Conservation (phyloP, 2,797 vertebrate species). For the Characodon lateralis region DNA sequence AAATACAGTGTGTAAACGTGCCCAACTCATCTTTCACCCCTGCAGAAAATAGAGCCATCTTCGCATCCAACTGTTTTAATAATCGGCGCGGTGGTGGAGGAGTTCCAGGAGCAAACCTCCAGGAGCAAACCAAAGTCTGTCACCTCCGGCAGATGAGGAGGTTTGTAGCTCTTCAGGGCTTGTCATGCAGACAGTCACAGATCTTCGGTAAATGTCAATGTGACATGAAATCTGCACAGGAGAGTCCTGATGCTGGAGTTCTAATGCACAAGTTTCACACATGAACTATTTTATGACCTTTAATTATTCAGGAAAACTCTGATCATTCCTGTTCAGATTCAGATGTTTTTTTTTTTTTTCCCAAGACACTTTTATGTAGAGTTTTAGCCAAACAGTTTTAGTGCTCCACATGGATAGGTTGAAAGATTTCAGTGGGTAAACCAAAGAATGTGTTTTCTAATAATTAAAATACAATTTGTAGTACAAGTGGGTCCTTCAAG, state of each 20-base stretch:
- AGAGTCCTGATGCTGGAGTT: slow-evolving; percentile 22
- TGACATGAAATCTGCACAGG: slow-evolving; percentile 57
- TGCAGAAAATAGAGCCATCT: slow-evolving; percentile 70
- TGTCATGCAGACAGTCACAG: slow-evolving; percentile 50
- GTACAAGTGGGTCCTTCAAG: background rate
- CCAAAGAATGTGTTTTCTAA: background rate
- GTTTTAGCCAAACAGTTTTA: background rate
- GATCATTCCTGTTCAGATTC: slow-evolving; percentile 15
- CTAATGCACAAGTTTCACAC: slow-evolving; percentile 24
- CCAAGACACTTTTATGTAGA: background rate
- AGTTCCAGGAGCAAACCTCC: slow-evolving; percentile 61
- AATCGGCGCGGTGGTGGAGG: slow-evolving; percentile 41
- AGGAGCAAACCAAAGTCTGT: slow-evolving; percentile 52
- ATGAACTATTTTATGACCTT: slow-evolving; percentile 40
- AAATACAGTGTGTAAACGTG: slow-evolving; percentile 73
- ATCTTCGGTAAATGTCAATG: slow-evolving; percentile 76
- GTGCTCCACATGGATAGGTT: background rate
- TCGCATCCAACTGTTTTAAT: slow-evolving; percentile 72
- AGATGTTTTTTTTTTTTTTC: background rate
- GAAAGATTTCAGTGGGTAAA: background rate
- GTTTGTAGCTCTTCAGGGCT: slow-evolving; percentile 61
- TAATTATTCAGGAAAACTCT: slow-evolving; percentile 21
- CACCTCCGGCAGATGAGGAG: slow-evolving; percentile 60
- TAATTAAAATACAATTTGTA: background rate
- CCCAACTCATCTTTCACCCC: slow-evolving; percentile 64